These are phyloP conservation scores for Parotocinclus haroldoi DNA, from an alignment of 2,797 vertebrate genomes.

Conservation along the genomic window DNA sequence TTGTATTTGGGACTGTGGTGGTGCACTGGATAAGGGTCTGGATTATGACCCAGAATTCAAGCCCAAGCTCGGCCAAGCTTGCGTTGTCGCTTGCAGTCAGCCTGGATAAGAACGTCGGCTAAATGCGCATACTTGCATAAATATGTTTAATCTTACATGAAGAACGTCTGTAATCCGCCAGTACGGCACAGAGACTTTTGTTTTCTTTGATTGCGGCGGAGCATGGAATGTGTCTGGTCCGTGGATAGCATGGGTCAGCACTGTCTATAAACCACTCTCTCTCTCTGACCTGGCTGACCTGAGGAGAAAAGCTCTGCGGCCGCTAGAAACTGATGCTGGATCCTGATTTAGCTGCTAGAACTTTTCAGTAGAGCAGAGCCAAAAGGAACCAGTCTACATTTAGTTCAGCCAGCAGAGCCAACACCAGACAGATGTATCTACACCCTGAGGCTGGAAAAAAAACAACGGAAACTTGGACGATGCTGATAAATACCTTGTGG, in stretches of 20 bases:
- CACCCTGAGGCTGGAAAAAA: conserved; percentile 6
- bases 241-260: conserved; percentile 9
- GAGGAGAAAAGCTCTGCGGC: not conserved
- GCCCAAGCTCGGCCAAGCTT: too few relatives aligned
- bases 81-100: too few relatives aligned
- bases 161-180: too few relatives aligned
- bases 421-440: conserved; percentile 24
- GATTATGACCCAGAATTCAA: too few relatives aligned
- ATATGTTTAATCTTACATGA: too few relatives aligned
- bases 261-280: conserved; percentile 2
- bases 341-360: not conserved
- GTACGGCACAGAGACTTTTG: not conserved
- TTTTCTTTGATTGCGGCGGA: not conserved
- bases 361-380: not conserved
- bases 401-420: conserved; percentile 9
- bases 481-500: conserved; percentile 14
- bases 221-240: not conserved
- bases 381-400: not conserved
- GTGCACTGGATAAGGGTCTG: too few relatives aligned
- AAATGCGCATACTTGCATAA: too few relatives aligned
- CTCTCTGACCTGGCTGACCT: conserved; percentile 4
- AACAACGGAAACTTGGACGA: conserved; percentile 21
- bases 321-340: not conserved
- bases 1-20: too few relatives aligned
- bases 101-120: too few relatives aligned